Evolutionary conservation across 2,797 vertebrate genomes (phyloP), one percentile per base, ranked within the genome.

Genomic region (Sphenopsis melanotis): DNA sequence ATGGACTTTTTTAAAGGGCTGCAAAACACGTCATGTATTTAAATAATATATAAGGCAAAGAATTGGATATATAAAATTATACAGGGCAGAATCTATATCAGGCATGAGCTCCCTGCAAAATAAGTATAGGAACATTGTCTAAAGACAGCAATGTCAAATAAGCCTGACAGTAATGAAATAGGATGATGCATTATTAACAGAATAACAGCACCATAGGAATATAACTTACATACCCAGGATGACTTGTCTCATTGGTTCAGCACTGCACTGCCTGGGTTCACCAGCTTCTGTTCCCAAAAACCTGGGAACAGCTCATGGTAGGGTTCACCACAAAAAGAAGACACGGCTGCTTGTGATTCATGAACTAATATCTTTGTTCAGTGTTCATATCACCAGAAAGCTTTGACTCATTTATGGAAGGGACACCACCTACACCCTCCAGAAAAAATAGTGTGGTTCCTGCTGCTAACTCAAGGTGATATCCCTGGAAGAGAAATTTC

Each of bases 41-140:
- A 87, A 93, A 94, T 95, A 83, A 89, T 68, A 60, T 20, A 87
- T 85, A 83, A 87, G 36, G 32, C 3, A 3, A 91, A 75, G 57
- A 80, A 90, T 32, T 68, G n/a, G 12, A n/a, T 83, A 36, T 59
- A 68, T 5, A 2, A 81, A 83, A 90, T 71, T 39, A 60, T 64
- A 71, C 41, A 71, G 60, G 24, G 17, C 6, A 80, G 65, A 88
- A 88, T 79, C 57, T 53, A 12, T 64, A 91, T 49, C 30, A 71
- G 37, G 22, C 69, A 57, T 64, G 1, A 93, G 19, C 49, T 88
- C 29, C 39, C 21, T 83, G 56, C 34, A 71, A 93, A 88, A 78
- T 70, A 93, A 46, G 8, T 86, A 56, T 90, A 22, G 34, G 41
- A 88, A 22, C 34, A 60, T 9, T 41, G 23, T 83, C 34, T 80